phyloP scores from a whole-genome alignment of 2,888 invertebrate species.

The Clistopyga incitator region DNA sequence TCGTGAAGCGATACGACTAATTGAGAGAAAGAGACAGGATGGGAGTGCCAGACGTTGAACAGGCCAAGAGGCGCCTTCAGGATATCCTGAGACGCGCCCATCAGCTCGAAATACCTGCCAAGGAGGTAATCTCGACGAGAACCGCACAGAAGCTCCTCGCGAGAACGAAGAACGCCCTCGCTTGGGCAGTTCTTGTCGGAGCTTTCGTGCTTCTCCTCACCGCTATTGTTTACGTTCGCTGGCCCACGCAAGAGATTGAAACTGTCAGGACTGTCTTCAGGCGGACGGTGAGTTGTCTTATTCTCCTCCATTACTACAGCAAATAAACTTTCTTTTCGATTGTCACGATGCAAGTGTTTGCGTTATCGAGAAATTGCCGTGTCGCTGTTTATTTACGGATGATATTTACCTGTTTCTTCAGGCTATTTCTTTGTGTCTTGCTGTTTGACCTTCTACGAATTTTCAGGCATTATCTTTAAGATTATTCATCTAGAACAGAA shows the following conservation, averaged over 20 bases:
- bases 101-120: constrained; percentile 77
- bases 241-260: constrained; percentile 81
- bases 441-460: too few species aligned
- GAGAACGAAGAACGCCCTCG: constrained; percentile 76
- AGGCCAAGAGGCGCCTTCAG: constrained; percentile 77
- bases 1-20: background rate
- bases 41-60: constrained; percentile 78
- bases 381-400: too few species aligned
- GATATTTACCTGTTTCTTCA: too few species aligned
- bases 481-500: too few species aligned
- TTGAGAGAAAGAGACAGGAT: constrained; percentile 59
- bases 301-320: background rate
- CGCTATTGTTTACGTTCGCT: constrained; percentile 77
- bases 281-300: constrained; percentile 76
- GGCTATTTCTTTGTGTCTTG: too few species aligned
- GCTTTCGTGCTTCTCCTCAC: constrained; percentile 76
- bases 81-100: constrained; percentile 78
- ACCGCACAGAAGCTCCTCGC: constrained; percentile 78
- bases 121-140: constrained; percentile 77
- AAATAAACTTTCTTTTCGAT: background rate
- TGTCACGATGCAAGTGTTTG: too few species aligned
- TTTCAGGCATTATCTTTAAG: too few species aligned
- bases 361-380: too few species aligned
- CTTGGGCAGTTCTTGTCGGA: constrained; percentile 77
- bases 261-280: constrained; percentile 80